Percentiles rank a stretch among this genome's conserved stretches.
Conservation (phyloP, 2,888 invertebrate species). For the Brachypterus glaber region DNA sequence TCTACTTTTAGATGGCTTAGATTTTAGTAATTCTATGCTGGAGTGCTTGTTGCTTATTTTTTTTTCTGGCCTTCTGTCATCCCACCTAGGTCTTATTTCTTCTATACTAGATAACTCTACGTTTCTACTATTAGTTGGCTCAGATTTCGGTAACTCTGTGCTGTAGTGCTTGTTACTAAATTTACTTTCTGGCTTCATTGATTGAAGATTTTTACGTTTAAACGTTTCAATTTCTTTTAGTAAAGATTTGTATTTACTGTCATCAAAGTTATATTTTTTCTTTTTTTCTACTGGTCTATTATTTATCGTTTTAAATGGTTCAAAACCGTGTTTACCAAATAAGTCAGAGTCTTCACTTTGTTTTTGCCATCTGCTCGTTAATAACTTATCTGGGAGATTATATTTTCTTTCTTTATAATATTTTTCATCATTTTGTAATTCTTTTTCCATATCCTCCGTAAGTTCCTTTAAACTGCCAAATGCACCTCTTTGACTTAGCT, state of each 20-base stretch:
- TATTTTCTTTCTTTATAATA: constrained; percentile 23
- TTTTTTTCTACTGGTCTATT: background rate
- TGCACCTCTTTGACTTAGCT: constrained; percentile 18
- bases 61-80: too few relatives aligned
- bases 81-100: too few relatives aligned
- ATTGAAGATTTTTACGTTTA: too few relatives aligned
- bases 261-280: background rate
- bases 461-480: constrained; percentile 18
- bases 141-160: background rate
- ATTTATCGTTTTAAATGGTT: background rate
- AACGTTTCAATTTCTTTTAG: background rate
- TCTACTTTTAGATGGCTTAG: background rate
- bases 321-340: too few relatives aligned
- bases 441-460: constrained; percentile 26
- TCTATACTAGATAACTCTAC: background rate
- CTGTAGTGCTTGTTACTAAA: background rate
- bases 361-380: background rate
- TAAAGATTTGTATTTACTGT: background rate
- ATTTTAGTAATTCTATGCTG: background rate
- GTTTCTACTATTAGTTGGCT: background rate
- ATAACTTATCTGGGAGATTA: background rate
- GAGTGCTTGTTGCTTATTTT: background rate
- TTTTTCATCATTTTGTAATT: constrained; percentile 30
- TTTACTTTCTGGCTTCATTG: too few relatives aligned
- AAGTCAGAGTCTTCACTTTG: background rate